Evolutionary conservation across 2,797 vertebrate genomes (phyloP), one percentile per base, ranked within the genome.

Genomic region (Hydrocynus forskahlii): DNA sequence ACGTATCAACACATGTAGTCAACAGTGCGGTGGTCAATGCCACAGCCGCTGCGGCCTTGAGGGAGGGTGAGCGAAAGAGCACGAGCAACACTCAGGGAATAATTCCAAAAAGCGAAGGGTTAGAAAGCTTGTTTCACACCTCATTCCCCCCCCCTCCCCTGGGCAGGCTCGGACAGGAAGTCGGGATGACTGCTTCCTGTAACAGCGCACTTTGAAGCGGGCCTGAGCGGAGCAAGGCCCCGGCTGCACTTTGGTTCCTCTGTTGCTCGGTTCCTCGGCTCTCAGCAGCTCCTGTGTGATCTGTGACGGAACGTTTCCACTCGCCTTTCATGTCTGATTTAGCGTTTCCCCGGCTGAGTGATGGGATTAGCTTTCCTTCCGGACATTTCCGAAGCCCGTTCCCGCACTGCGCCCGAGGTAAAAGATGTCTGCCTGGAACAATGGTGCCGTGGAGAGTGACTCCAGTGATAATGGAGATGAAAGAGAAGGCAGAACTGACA

Each of bases 111-210:
- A 66, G 14, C 7, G 48, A 48, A 21, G 63, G 75, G 23, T 82
- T 50, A 66, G 60, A 82, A 76, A 48, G 54, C 62, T 62, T 79
- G 59, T 75, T 75, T 63, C 81, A 75, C 64, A 29, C 78, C 29
- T 19, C 35, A 69, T 54, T 82, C 86, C 85, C 86, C 83, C 78
- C 54, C 43, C 82, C 84, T 85, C 89, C 89, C 85, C 21, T 7
- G 89, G 86, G 92, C 80, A 70, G 7, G 50, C 48, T 57, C 68
- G 50, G 88, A 89, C 91, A 92, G 93, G 93, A 94, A 93, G 87
- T 90, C 84, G 88, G 89, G 91, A 91, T 89, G 87, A 91, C 87
- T 87, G 90, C 91, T 93, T 94, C 93, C 93, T 94, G 92, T 86
- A 78, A 48, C 76, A 64, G 84, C 38, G 12, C 64, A 75, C 91